Evolutionary conservation across 2,888 invertebrate species (phyloP), one percentile per base, ranked within the genome.

Genomic region (Phragmatobia fuliginosa): DNA sequence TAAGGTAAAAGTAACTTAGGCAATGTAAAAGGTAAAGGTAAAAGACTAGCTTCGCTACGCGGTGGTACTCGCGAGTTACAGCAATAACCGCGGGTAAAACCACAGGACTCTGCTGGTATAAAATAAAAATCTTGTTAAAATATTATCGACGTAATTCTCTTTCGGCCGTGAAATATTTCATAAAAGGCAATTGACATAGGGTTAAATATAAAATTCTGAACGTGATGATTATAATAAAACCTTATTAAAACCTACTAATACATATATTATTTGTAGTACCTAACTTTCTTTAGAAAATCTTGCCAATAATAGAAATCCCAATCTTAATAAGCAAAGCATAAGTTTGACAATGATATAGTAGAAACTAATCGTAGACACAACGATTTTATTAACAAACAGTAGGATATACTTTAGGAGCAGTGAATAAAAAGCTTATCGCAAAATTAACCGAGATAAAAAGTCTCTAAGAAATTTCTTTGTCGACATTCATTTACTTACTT

Each of bases 401-500:
- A 11, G 14, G 25, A 28, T 25, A 14, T 28, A 56, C 52, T 56
- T 28, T 28, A 16, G 28, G 28, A 16, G 28, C 28, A 56, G 56
- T 56, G 16, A 56, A 56, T 56, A 56, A 56, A 56, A 56, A 56
- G 56, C 28, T 56, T 59, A 58, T 6, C 25, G 10, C 32, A 49
- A 59, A 45, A 68, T 63, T 59, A 70, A 70, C 49, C 45, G 62
- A 33, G 38, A 67, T 59, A 59, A 67, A 41, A 64, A 36, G 61
- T 61, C 61, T 62, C 65, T 58, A 63, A 66, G 64, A 36, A 68
- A 68, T 64, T 70, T 74, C 69, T 70, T 58, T 62, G 56, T 71
- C 65, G 64, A 71, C 68, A 58, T 61, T 49, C 49, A 61, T 72
- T 67, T 65, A 63, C 67, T 31, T 75, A 61, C 71, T 67, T 65